Percentiles rank a stretch among this genome's conserved stretches.
Conservation (phyloP, 2,888 invertebrate species). For the Laothoe populi region DNA sequence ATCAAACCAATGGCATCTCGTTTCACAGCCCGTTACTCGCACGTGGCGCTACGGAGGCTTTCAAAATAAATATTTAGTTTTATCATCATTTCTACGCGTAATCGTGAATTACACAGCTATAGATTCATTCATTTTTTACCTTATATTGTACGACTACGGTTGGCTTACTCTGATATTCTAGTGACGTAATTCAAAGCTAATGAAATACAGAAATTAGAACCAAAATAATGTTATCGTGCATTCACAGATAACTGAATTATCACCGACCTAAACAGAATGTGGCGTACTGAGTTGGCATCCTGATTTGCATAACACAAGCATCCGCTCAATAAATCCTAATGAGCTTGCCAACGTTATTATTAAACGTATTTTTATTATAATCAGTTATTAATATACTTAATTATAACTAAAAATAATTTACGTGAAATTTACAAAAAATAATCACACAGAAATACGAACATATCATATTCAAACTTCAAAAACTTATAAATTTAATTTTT, state of each 20-base stretch:
- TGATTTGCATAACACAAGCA: slow-evolving; percentile 1
- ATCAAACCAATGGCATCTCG: too few species aligned
- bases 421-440: neutral
- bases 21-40: too few species aligned
- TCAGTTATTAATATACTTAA: neutral
- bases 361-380: neutral
- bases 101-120: too few species aligned
- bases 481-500: too few species aligned
- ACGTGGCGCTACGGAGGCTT: too few species aligned
- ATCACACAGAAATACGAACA: too few species aligned
- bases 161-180: too few species aligned
- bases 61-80: too few species aligned
- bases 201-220: neutral
- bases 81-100: too few species aligned
- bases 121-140: too few species aligned
- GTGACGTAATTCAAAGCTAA: neutral
- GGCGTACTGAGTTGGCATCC: neutral
- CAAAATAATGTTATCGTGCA: slow-evolving; percentile 6
- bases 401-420: neutral
- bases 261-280: slow-evolving; percentile 1
- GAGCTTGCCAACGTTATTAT: neutral
- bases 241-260: slow-evolving; percentile 15
- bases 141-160: too few species aligned
- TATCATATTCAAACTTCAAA: too few species aligned
- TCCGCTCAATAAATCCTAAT: neutral